A percentile compares a stretch with the other conserved stretches of the same genome.
Evolutionary conservation across 2,888 invertebrate genomes (phyloP).

Genomic region (Cephus sareptanus): DNA sequence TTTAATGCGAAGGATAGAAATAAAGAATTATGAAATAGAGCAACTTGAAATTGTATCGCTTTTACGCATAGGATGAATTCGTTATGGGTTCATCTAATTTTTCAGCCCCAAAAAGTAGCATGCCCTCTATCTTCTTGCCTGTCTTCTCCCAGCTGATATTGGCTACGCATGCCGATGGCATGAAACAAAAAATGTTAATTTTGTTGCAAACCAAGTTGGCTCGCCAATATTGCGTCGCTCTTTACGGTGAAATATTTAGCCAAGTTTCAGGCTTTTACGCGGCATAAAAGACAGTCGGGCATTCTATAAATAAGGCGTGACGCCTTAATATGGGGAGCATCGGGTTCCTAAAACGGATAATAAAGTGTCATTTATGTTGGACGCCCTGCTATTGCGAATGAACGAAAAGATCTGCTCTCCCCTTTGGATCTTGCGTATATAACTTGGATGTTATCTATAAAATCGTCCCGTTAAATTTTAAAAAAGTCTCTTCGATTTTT

Average conservation of each 20-base stretch:
- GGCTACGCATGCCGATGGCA: constrained; percentile 43
- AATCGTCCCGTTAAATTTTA: neutral
- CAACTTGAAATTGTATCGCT: constrained; percentile 25
- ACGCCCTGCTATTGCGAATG: neutral
- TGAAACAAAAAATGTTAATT: constrained; percentile 54
- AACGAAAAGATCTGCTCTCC: neutral
- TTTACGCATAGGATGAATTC: constrained; percentile 33
- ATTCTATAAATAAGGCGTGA: constrained; percentile 18
- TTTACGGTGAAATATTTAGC: constrained; percentile 33
- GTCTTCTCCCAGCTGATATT: constrained; percentile 31
- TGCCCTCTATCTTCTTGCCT: constrained; percentile 23
- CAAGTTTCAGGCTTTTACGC: constrained; percentile 19
- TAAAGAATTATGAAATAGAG: neutral
- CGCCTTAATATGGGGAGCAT: constrained; percentile 14
- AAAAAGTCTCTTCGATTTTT: neutral
- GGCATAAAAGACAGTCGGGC: constrained; percentile 20
- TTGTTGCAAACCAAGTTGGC: constrained; percentile 37
- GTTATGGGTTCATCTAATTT: constrained; percentile 46
- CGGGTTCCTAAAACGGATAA: constrained; percentile 14
- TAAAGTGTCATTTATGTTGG: constrained; percentile 19
- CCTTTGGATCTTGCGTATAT: neutral
- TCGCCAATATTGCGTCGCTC: constrained; percentile 25
- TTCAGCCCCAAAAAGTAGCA: constrained; percentile 32
- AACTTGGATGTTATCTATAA: neutral
- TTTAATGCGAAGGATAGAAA: neutral